Evolutionary conservation across 1,140 invertebrate genomes (phyloP).

Genomic region (Fopius arisanus): DNA sequence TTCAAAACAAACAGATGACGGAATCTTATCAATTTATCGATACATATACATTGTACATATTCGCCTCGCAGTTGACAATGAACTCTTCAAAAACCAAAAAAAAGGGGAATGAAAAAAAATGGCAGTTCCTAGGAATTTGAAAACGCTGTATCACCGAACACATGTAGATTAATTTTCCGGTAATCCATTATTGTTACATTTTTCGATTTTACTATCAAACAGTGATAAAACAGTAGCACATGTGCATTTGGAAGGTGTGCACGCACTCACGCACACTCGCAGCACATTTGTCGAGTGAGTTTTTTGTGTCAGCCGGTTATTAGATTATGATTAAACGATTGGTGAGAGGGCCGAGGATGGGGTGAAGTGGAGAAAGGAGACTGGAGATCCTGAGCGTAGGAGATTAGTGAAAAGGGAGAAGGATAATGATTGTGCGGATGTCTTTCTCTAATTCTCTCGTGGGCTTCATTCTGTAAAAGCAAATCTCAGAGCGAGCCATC

Average conservation of each 20-base stretch:
- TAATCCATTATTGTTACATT: too few relatives aligned
- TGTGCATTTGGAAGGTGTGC: not conserved
- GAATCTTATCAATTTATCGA: too few relatives aligned
- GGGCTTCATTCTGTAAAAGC: not conserved
- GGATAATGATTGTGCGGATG: slow-evolving; percentile 16
- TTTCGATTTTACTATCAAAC: not conserved
- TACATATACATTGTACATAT: too few relatives aligned
- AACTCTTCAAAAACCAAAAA: too few relatives aligned
- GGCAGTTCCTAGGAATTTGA: too few relatives aligned
- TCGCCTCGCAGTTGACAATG: too few relatives aligned
- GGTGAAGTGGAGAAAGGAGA: slow-evolving; percentile 14
- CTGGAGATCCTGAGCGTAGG: slow-evolving; percentile 13
- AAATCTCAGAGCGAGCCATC: slow-evolving; percentile 52
- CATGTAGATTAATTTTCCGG: too few relatives aligned
- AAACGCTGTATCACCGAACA: too few relatives aligned
- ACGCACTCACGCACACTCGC: slow-evolving; percentile 24
- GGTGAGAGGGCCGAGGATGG: slow-evolving; percentile 23
- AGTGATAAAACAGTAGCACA: not conserved
- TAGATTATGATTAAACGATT: slow-evolving; percentile 66
- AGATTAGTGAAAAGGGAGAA: slow-evolving; percentile 25
- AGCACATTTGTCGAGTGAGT: slow-evolving; percentile 56
- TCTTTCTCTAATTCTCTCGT: slow-evolving; percentile 25
- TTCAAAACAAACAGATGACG: not conserved
- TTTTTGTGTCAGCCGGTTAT: slow-evolving; percentile 64
- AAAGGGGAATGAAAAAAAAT: too few relatives aligned